phyloP scores from a whole-genome alignment of 2,113 vertebrate genomes.

The human (Homo sapiens) region DNA sequence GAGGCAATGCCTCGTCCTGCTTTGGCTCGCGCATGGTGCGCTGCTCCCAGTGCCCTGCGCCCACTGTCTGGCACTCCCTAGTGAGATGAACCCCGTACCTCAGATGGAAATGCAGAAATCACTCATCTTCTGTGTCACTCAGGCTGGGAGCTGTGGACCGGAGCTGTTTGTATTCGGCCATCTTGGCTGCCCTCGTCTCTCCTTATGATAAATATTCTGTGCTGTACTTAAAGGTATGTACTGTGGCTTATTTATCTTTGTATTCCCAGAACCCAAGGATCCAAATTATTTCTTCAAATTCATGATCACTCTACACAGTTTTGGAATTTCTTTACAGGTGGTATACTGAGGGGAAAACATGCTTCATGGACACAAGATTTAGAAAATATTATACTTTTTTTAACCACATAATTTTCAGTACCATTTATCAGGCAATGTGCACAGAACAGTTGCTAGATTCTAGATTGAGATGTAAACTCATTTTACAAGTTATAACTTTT shows the following conservation, averaged over 20 bases:
- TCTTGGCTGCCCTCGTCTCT: no score
- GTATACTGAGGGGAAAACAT: not conserved
- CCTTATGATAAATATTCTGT: not conserved
- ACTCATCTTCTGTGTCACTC: no score
- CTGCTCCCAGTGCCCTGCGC: no score
- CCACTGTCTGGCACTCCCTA: no score
- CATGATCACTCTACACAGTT: not conserved
- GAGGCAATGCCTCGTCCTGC: no score
- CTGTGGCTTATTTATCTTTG: not conserved
- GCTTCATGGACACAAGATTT: not conserved
- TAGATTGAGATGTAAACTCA: not conserved
- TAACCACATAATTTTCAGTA: not conserved
- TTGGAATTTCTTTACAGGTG: not conserved
- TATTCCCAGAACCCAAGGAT: not conserved
- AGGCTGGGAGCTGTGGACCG: no score
- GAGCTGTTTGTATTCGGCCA: no score
- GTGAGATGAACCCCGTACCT: no score
- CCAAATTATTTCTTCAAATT: not conserved
- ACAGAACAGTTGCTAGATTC: not conserved
- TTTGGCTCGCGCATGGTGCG: no score
- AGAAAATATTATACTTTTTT: not conserved
- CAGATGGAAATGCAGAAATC: no score
- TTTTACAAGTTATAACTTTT: not conserved
- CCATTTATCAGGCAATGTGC: not conserved
- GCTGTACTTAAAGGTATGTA: not conserved